Evolutionary conservation across 2,888 invertebrate genomes (phyloP), one percentile per base, ranked within the genome.

Genomic region (Rhagonycha fulva): DNA sequence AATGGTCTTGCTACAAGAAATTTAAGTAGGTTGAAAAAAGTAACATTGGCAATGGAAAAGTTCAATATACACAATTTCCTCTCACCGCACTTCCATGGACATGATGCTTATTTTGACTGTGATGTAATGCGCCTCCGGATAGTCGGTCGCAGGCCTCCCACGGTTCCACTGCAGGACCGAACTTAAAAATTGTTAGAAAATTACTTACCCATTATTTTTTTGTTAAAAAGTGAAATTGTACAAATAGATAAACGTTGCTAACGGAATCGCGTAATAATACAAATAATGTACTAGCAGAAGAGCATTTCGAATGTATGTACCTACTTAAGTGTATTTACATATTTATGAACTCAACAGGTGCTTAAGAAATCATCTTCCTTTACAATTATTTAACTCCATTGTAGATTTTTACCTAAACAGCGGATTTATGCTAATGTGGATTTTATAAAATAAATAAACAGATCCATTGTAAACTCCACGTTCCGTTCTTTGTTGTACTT

Each of bases 31-130:
- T 75, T 75, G 71, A 75, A 75, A 77, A 76, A 77, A 77, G 68
- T 72, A 72, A 75, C 75, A 75, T 77, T 77, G 77, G 77, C 77
- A 77, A 77, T 77, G 77, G 71, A 75, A 74, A 75, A 77, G 77
- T 77, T 77, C 77, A 77, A 75, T 77, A 75, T 72, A 77, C 74
- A 77, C 74, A 28, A 71, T 71, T 74, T 74, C 74, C 72, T 77
- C 75, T 75, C 71, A 75, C 74, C 74, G 71, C 32, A 70, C 60
- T 61, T 70, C 70, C 30, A 75, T 73, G 70, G 69, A 71, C 74
- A 67, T 61, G 74, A 62, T 19, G 47, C 69, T 77, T 77, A 77
- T 77, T 77, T 77, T 74, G 77, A 77, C 72, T 72, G 77, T 77
- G 77, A 77, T 77, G 77, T 77, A 77, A 77, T 67, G 75, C 67